Evolutionary conservation across 2,797 vertebrate genomes (phyloP).

Genomic region (Rallus crepitans): DNA sequence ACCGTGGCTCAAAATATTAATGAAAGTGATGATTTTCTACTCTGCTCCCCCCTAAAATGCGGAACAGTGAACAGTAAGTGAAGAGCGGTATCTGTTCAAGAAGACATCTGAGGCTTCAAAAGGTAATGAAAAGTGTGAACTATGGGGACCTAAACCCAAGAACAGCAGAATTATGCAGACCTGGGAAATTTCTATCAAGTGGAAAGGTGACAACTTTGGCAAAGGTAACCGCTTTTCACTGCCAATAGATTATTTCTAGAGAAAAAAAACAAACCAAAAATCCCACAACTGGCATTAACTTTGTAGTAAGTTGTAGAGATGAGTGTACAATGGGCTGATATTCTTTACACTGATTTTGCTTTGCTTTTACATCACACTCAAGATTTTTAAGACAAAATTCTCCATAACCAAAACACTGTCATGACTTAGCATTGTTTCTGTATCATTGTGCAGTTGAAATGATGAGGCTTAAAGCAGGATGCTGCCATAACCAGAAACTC

Average conservation of each 20-base stretch:
- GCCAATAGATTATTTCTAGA: background rate
- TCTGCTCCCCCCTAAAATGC: background rate
- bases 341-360: background rate
- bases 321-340: accelerated
- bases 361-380: background rate
- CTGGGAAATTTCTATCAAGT: background rate
- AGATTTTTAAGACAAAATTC: background rate
- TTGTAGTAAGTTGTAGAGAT: background rate
- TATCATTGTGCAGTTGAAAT: background rate
- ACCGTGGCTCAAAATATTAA: background rate
- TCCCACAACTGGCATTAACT: background rate
- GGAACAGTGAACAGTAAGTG: background rate
- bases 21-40: background rate
- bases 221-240: background rate
- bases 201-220: background rate
- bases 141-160: background rate
- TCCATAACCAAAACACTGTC: background rate
- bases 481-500: background rate
- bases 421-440: background rate
- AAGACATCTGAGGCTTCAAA: background rate
- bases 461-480: background rate
- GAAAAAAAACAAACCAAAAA: background rate
- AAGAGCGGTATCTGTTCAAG: background rate
- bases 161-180: background rate
- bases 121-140: background rate